Conservation (phyloP, 2,113 vertebrate genomes). For the Microtus ochrogaster region DNA sequence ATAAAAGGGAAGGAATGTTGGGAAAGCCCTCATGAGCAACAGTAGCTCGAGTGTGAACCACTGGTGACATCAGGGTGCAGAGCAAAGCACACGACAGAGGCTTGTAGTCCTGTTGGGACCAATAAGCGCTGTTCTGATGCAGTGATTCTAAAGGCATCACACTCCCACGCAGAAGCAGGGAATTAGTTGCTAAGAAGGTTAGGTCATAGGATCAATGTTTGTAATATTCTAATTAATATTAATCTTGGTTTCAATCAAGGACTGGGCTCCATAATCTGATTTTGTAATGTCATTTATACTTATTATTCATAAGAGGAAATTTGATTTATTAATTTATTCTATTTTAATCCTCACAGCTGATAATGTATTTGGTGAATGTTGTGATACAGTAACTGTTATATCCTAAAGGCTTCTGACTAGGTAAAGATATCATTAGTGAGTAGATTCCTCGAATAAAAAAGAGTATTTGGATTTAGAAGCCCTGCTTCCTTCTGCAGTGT, state of each 20-base stretch:
- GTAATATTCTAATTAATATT: slow-evolving; percentile 8
- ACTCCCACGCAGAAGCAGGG: neutral
- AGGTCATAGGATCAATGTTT: neutral
- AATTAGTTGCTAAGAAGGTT: neutral
- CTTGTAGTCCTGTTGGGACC: neutral
- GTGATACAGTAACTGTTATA: neutral
- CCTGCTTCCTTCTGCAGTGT: neutral
- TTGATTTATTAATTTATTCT: slow-evolving; percentile 21
- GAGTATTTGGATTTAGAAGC: neutral
- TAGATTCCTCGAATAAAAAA: neutral
- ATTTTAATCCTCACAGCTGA: neutral
- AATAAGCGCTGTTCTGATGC: neutral
- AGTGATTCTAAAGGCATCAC: neutral
- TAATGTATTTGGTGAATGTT: neutral
- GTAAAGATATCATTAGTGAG: neutral
- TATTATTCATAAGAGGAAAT: neutral
- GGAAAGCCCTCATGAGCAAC: neutral
- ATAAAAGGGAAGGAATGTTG: neutral
- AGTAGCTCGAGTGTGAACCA: neutral
- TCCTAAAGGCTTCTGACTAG: neutral
- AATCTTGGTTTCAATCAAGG: neutral
- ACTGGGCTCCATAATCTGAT: neutral
- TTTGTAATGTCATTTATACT: neutral
- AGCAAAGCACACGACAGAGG: neutral
- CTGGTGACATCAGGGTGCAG: neutral